A percentile compares a stretch with the other conserved stretches of the same genome.
Evolutionary conservation across 2,113 vertebrate genomes (phyloP).

Genomic region (Corythoichthys intestinalis): DNA sequence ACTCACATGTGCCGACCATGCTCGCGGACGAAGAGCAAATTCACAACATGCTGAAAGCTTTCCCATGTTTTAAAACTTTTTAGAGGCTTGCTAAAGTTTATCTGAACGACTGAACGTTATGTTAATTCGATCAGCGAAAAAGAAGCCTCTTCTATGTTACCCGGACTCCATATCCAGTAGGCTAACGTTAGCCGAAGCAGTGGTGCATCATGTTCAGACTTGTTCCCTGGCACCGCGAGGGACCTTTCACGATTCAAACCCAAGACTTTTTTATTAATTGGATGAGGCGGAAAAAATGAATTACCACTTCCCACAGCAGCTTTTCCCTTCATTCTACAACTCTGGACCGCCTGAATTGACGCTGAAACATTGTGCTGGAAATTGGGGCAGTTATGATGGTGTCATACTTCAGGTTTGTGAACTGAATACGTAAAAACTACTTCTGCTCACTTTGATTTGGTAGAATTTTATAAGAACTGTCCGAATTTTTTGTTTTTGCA

Average conservation of each 20-base stretch:
- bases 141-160: neutral
- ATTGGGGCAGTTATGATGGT: slow-evolving; percentile 57
- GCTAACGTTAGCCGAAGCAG: slow-evolving; percentile 8
- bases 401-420: slow-evolving; percentile 51
- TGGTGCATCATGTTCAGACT: slow-evolving; percentile 23
- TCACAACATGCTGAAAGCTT: neutral
- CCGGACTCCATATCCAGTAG: neutral
- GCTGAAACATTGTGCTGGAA: slow-evolving; percentile 12
- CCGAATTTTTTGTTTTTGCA: too few species aligned
- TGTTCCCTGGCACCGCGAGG: neutral
- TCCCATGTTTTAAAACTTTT: neutral
- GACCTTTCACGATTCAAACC: neutral
- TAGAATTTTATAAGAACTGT: too few species aligned
- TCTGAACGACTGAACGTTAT: neutral
- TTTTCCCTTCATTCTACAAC: slow-evolving; percentile 61
- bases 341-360: slow-evolving; percentile 43
- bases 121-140: neutral
- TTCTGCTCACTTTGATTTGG: too few species aligned
- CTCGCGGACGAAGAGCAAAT: neutral
- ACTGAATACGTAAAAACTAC: neutral
- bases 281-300: slow-evolving; percentile 48
- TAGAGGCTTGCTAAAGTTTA: rapidly evolving
- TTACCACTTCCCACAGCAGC: slow-evolving; percentile 53
- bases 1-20: neutral
- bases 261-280: rapidly evolving